Percentiles rank a stretch among this genome's conserved stretches.
Evolutionary conservation across 2,797 vertebrate genomes (phyloP).

Genomic region (Alexandromys oeconomus): DNA sequence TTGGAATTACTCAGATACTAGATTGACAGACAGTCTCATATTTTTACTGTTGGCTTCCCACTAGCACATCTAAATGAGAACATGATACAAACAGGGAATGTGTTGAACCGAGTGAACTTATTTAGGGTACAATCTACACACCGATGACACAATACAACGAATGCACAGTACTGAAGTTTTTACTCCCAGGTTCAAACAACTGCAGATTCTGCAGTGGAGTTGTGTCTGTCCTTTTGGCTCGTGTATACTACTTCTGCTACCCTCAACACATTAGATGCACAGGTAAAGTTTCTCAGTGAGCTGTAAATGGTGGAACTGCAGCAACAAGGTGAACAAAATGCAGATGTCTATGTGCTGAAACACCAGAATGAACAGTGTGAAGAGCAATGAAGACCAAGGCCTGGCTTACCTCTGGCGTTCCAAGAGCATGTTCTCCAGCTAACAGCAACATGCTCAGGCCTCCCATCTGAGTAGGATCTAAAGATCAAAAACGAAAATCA

Average conservation of each 20-base stretch:
- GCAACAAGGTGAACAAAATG: not conserved
- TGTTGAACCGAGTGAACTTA: conserved; percentile 24
- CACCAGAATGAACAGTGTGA: not conserved
- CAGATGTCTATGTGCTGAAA: conserved; percentile 24
- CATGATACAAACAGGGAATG: conserved; percentile 8
- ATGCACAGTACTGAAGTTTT: conserved; percentile 16
- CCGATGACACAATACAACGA: not conserved
- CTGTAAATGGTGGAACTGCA: not conserved
- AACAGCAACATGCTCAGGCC: conserved; percentile 98
- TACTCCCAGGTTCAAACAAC: not conserved
- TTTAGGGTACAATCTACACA: not conserved
- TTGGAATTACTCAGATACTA: conserved; percentile 50
- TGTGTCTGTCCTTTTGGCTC: not conserved
- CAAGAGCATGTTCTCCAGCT: conserved; percentile 97
- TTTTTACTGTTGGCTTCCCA: conserved; percentile 10
- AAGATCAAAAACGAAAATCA: conserved; percentile 80
- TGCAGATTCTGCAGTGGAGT: not conserved
- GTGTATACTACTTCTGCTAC: not conserved
- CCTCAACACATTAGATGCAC: conserved; percentile 2
- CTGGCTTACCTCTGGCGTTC: conserved; percentile 94
- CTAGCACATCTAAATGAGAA: conserved; percentile 45
- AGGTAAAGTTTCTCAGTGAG: not conserved
- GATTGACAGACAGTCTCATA: not conserved
- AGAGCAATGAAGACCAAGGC: not conserved
- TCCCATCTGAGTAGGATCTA: conserved; percentile 99